Base-by-base conservation (phyloP, 1,140 invertebrate genomes). In the Danaus plexippus region DNA sequence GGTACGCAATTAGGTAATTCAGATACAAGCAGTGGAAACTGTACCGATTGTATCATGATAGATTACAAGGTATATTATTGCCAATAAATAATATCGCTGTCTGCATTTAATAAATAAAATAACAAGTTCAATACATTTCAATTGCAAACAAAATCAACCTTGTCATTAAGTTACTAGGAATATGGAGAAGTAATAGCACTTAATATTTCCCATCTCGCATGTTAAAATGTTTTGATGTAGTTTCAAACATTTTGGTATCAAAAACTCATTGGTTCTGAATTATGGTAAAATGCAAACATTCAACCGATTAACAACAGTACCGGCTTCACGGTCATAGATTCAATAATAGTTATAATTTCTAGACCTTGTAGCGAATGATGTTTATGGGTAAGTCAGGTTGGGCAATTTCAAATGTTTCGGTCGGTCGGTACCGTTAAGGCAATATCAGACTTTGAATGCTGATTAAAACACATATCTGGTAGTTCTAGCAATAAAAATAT, bases 1-100 rank as follows among this genome's bases (percentile, higher is more conserved):
- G 69, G 63, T 48, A 54, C 63, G 71, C 74, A 78, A 80, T 84
- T 80, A 78, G 77, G 71, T 76, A 69, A 69, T 61, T 59, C 64
- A 61, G 58, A 41, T 32, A 32, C 61, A 68, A 52, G 57, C 52
- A 51, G 43, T 69, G 66, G 72, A 77, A 72, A 70, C 70, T 59
- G 57, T 63, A 69, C 63, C 51, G 73, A 75, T 75, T 67, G 52
- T 69, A 75, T 77, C 80, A 64, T 64, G 68, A 68, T 66, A 57
- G 65, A 76, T 80, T 66, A 74, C 47, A 54, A 41, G 41, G 32
- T 43, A 64, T 71, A 70, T 73, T 73, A 54, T 59, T 60, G 65
- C 53, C 13, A 44, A 61, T 66, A 60, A 51, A 48, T 57, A 50
- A 57, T 57, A 15, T 40, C 47, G 41, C 12, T 57, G 47, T 57